Evolutionary conservation across 2,797 vertebrate genomes (phyloP), one percentile per base, ranked within the genome.

Genomic region (Notoglanidium macrostoma): DNA sequence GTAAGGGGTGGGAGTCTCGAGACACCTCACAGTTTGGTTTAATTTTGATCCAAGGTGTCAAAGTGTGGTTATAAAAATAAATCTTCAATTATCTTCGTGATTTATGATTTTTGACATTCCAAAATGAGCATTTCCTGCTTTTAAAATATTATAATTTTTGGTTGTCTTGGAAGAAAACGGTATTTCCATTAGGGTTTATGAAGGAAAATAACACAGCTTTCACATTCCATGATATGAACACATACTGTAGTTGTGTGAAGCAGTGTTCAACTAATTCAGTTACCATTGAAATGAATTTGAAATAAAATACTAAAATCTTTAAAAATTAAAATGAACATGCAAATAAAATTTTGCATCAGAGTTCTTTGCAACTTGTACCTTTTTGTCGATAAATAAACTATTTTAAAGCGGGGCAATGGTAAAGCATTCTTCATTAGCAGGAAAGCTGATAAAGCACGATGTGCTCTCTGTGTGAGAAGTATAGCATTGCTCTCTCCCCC

Each of bases 1-100:
- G 29, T 21, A 67, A 82, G 9, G 59, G 59, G 80, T 82, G 80
- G 61, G 80, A 49, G 49, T 82, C 40, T 82, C 80, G 32, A 81
- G 59, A 26, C 59, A 81, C 59, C 59, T 46, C 40, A 63, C 23
- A 49, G 40, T 49, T 82, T n/a, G 40, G 59, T 46, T 40, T 46
- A 29, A 67, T 40, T 59, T 59, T 9, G 49, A 59, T 59, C 54
- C 77, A 40, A 7, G 54, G 32, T 79, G 32, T 59, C 54, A 79
- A 21, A 4, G 19, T 78, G 40, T 32, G 9, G 32, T 32, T 81
- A n/a, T 63, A 35, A 65, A 65, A 63, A 65, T n/a, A 80, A 35
- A 59, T 79, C 4, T 80, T 80, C 44, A 44, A n/a, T 44, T 1
- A 35, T 79, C 77, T 26, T 35, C 19, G 19, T n/a, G 14, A n/a